These are phyloP conservation scores for Hypomecis atomaria DNA, from an alignment of 2,888 invertebrate genomes.

Conservation along the genomic window DNA sequence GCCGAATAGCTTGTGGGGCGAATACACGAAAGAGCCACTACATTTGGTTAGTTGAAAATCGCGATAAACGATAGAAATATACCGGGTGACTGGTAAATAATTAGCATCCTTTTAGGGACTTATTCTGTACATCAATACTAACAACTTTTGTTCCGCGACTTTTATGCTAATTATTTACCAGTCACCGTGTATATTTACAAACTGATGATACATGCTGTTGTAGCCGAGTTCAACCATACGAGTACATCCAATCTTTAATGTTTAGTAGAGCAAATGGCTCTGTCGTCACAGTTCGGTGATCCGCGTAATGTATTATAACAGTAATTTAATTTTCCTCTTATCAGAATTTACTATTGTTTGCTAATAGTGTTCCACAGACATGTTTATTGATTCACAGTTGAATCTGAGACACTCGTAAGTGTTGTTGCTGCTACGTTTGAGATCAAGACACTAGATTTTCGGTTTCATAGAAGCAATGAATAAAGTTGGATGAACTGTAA, in stretches of 20 bases:
- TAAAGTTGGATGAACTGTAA: conserved; percentile 48
- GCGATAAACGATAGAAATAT: too few relatives aligned
- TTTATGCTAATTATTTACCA: too few relatives aligned
- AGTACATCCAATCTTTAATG: not conserved
- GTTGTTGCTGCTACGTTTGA: conserved; percentile 25
- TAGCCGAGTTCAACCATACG: not conserved
- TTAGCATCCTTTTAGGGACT: too few relatives aligned
- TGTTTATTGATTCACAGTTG: conserved; percentile 49
- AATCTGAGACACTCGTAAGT: conserved; percentile 22
- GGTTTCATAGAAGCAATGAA: conserved; percentile 29
- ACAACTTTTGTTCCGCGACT: too few relatives aligned
- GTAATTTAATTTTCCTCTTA: conserved; percentile 53
- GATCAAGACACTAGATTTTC: conserved; percentile 30
- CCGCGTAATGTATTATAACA: conserved; percentile 49
- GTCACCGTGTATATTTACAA: too few relatives aligned
- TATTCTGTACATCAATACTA: too few relatives aligned
- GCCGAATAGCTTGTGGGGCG: too few relatives aligned
- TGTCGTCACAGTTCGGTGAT: conserved; percentile 47
- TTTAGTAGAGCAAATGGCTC: conserved; percentile 17
- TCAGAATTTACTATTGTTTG: conserved; percentile 56
- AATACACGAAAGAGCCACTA: too few relatives aligned
- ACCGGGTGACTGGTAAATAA: too few relatives aligned
- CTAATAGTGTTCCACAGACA: conserved; percentile 43
- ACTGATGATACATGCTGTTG: not conserved
- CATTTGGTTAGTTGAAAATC: too few relatives aligned